Percentiles rank a stretch among this genome's conserved stretches.
Evolutionary conservation across 1,140 invertebrate species (phyloP).

Genomic region (Calliphora vicina): DNA sequence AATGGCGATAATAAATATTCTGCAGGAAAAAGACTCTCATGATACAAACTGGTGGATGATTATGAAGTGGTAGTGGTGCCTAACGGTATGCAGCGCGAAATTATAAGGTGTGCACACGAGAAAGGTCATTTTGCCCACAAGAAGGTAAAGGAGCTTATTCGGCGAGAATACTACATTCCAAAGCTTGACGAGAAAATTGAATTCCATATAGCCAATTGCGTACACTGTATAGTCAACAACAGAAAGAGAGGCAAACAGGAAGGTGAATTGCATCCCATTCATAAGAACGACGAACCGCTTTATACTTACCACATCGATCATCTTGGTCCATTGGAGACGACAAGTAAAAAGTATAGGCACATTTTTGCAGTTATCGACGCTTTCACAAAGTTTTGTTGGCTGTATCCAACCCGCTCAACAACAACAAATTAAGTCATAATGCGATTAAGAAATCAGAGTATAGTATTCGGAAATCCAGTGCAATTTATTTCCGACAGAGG

Average conservation of each 20-base stretch:
- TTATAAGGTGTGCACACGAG: too few relatives aligned
- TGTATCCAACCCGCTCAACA: conserved; percentile 46
- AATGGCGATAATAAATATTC: too few relatives aligned
- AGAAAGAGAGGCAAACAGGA: conserved; percentile 60
- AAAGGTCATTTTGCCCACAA: conserved; percentile 39
- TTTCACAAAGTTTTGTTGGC: conserved; percentile 62
- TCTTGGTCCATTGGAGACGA: conserved; percentile 56
- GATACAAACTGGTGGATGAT: too few relatives aligned
- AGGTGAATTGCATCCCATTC: conserved; percentile 51
- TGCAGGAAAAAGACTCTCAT: too few relatives aligned
- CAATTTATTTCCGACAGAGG: conserved; percentile 56
- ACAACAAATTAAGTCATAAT: conserved; percentile 36
- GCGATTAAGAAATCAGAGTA: conserved; percentile 43
- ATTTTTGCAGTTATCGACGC: conserved; percentile 60
- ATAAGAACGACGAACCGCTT: too few relatives aligned
- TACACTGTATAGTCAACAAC: conserved; percentile 51
- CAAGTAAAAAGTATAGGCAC: conserved; percentile 61
- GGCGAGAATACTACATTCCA: conserved; percentile 62
- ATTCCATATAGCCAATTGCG: conserved; percentile 52
- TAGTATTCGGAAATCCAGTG: conserved; percentile 55
- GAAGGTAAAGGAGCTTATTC: conserved; percentile 45
- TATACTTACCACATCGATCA: too few relatives aligned
- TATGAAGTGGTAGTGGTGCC: too few relatives aligned
- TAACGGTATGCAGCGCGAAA: too few relatives aligned
- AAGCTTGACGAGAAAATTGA: conserved; percentile 54